A percentile compares a stretch with the other conserved stretches of the same genome.
These are phyloP conservation scores for Stegostoma tigrinum DNA, from an alignment of 2,113 vertebrate species.

Conservation along the genomic window DNA sequence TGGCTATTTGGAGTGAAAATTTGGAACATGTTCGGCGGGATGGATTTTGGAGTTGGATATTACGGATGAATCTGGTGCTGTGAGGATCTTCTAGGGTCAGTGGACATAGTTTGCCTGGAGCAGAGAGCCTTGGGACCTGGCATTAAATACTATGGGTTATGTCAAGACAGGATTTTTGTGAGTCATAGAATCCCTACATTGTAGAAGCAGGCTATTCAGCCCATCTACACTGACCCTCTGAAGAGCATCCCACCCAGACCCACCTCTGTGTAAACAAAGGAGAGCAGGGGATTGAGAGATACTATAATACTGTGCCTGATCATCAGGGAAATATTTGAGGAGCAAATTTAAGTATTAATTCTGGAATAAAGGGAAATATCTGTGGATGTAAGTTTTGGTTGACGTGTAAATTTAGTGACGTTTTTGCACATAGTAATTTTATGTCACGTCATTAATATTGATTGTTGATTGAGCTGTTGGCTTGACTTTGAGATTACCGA, in stretches of 20 bases:
- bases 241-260: no score
- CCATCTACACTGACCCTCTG: no score
- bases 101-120: neutral
- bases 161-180: neutral
- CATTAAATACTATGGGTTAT: neutral
- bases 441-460: no score
- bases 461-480: neutral
- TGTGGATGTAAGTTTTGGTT: neutral
- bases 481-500: neutral
- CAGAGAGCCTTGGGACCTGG: neutral
- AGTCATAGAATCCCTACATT: no score
- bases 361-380: neutral
- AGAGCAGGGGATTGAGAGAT: neutral
- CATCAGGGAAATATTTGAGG: neutral
- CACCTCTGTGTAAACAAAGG: neutral
- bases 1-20: neutral
- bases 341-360: neutral
- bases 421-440: neutral
- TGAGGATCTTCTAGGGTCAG: neutral
- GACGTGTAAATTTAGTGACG: neutral
- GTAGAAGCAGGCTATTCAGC: no score
- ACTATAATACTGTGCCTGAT: neutral
- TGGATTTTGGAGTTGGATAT: neutral
- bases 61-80: neutral
- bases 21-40: neutral